Base-by-base conservation (phyloP, 2,888 invertebrate genomes). In the Chloroclystis v-ata region DNA sequence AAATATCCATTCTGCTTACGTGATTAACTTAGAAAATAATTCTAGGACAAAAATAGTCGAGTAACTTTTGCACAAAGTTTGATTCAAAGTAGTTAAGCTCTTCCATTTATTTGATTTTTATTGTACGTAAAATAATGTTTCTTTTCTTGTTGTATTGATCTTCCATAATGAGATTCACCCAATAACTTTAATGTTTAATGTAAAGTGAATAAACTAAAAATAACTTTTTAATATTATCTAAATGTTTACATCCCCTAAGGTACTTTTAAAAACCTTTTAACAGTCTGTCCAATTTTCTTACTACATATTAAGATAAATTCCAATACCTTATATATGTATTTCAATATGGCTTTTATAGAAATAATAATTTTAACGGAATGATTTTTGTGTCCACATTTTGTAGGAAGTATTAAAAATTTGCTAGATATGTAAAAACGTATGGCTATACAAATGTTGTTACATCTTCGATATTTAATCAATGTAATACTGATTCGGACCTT, bases 91-190 rank as follows among this genome's bases (percentile, higher is more conserved):
- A 35, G 63, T 65, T 52, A 47, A 61, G 56, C 69, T 76, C 78
- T 82, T 80, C 78, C 79, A 77, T 69, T 60, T 71, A 73, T 60
- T 66, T 81, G 80, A 62, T 56, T 67, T 57, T 70, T 79, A 80
- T 60, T 65, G 75, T 77, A 74, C 67, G 59, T 61, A 61, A 66
- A 71, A 66, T 60, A 61, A 52, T 54, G 67, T 66, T 63, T 68
- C 32, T 14, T 14, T 33, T 16, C n/a, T 9, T 32, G 14, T 9
- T 33, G n/a, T n/a, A 29, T 12, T 29, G 12, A 14, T 32, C 32
- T 33, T 33, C 10, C 32, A 1, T n/a, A 33, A 13, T 9, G 13
- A 32, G 13, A 32, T 32, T 32, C 32, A 14, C 14, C 9, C n/a
- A 33, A 13, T 13, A 30, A 30, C 13, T 20, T 20, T 20, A 5